Evolutionary conservation across 2,797 vertebrate genomes (phyloP).

Genomic region (Muscicapa comitata): DNA sequence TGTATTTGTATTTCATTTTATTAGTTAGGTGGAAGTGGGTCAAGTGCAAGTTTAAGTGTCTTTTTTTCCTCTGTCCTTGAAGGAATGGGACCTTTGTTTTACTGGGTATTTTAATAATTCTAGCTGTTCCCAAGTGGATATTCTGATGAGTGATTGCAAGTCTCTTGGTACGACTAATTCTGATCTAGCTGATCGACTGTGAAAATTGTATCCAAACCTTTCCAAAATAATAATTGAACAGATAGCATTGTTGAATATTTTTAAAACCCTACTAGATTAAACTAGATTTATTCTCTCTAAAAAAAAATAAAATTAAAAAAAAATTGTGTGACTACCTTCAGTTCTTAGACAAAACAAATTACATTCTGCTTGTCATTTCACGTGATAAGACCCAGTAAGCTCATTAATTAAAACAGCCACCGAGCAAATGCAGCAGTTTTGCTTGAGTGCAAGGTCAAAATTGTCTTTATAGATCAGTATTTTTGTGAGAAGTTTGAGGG

Average conservation of each 20-base stretch:
- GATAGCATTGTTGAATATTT: background rate
- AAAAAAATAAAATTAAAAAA: background rate
- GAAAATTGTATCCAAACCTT: background rate
- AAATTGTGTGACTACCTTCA: background rate
- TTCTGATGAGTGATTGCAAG: background rate
- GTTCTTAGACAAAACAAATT: background rate
- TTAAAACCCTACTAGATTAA: background rate
- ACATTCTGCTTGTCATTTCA: background rate
- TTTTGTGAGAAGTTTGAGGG: background rate
- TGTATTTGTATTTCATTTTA: background rate
- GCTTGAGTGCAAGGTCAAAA: background rate
- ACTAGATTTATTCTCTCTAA: background rate
- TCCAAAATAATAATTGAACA: background rate
- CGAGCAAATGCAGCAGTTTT: background rate
- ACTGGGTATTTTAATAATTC: background rate
- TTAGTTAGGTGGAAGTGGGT: background rate
- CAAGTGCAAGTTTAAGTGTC: background rate
- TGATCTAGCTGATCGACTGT: background rate
- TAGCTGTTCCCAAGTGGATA: background rate
- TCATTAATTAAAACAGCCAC: background rate
- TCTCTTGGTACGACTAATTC: background rate
- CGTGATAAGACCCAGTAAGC: background rate
- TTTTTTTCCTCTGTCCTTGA: background rate
- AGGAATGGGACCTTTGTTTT: background rate
- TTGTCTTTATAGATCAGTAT: background rate